Conservation (phyloP, 2,113 vertebrate genomes). For the Drymodes brunneopygia region DNA sequence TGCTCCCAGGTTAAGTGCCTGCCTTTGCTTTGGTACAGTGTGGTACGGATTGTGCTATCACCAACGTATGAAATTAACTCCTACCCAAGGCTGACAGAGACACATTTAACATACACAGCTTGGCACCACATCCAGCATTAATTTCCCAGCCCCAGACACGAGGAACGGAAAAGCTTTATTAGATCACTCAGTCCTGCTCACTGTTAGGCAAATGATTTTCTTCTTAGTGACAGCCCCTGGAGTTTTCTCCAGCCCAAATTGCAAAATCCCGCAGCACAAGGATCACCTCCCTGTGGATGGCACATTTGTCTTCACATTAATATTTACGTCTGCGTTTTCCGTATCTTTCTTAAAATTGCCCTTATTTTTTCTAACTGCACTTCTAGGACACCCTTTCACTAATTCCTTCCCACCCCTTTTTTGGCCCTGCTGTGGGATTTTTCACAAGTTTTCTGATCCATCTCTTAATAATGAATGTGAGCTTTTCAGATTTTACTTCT, state of each 20-base stretch:
- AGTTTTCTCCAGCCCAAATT: background rate
- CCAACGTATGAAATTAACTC: slow-evolving; percentile 28
- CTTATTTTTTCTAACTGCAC: background rate
- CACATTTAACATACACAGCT: background rate
- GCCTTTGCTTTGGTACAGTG: slow-evolving; percentile 3
- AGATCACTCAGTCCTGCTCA: slow-evolving; percentile 29
- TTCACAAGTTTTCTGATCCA: background rate
- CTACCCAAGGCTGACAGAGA: slow-evolving; percentile 20
- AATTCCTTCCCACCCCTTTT: background rate
- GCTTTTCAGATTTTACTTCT: background rate
- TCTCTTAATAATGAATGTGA: background rate
- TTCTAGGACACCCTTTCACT: background rate
- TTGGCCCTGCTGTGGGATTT: background rate
- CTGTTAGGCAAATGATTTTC: slow-evolving; percentile 44
- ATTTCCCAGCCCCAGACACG: slow-evolving; percentile 25
- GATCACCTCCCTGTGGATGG: background rate
- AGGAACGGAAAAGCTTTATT: slow-evolving; percentile 29
- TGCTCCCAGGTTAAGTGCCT: slow-evolving; percentile 53
- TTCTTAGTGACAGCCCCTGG: slow-evolving; percentile 17
- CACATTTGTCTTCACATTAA: background rate
- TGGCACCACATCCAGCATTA: slow-evolving; percentile 5
- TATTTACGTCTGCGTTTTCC: background rate
- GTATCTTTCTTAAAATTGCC: background rate
- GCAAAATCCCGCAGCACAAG: background rate
- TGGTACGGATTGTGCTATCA: background rate